Evolutionary conservation across 1,140 invertebrate species (phyloP), one percentile per base, ranked within the genome.

Genomic region (Tetramorium simillimum): DNA sequence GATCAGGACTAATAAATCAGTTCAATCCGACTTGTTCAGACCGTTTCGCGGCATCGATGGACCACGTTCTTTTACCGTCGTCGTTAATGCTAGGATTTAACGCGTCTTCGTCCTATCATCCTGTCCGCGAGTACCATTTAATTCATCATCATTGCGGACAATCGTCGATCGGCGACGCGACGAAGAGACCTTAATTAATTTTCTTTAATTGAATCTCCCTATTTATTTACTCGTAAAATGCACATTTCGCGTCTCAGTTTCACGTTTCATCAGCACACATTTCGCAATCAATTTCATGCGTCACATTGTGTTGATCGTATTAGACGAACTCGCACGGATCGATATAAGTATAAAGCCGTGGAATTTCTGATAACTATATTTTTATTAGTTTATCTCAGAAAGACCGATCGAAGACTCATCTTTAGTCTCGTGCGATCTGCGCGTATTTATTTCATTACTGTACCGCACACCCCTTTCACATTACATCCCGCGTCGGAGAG

Each of bases 1-100:
- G 81, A 92, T 75, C 84, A 88, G 10, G 89, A 93, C 37, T 85
- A 73, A 73, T 92, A 93, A 93, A 90, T 73, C 9, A 16, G 18
- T 33, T 63, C 62, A 14, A 16, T 70, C 40, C 51, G 67, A 18
- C 33, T 5, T 16, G 16, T 9, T 21, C 46, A 40, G 18, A 24
- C 40, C n/a, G 21, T 14, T 24, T 76, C 43, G 53, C 81, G 53
- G 70, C 40, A 37, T 37, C 75, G 37, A 60, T 62, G 58, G 62
- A 58, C 28, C 16, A 46, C 9, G 40, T 69, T 85, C n/a, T 51
- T 51, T 81, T 49, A 16, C 21, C 56, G 6, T 70, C 56, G 56
- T 78, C 24, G 37, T 62, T 65, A 28, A 56, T 7, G 65, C 53
- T 51, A 70, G 12, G 28, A 70, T 81, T 86, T 56, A 24, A 40